Conservation (phyloP, 2,888 invertebrate genomes). For the Dryadula phaetusa region DNA sequence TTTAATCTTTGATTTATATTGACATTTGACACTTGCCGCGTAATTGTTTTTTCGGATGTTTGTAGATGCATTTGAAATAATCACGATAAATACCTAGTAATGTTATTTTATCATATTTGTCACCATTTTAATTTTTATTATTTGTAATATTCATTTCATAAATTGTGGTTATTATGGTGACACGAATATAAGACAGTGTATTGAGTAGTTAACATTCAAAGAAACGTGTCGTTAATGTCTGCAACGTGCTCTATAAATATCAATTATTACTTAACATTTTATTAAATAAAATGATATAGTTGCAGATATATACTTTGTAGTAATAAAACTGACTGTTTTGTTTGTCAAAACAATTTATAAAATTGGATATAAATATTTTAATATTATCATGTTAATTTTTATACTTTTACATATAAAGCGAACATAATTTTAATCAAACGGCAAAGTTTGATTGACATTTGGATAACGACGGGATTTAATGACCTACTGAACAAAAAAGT, state of each 20-base stretch:
- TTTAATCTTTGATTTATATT: background rate
- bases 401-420: conserved; percentile 1
- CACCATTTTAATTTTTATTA: background rate
- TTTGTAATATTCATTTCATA: background rate
- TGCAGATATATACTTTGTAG: background rate
- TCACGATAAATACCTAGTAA: background rate
- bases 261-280: conserved; percentile 6
- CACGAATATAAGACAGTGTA: background rate
- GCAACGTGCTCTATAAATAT: conserved; percentile 8
- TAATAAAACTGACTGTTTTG: conserved; percentile 2
- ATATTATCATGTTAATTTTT: background rate
- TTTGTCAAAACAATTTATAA: background rate
- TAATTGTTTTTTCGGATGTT: background rate
- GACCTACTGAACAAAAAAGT: no score
- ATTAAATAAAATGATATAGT: conserved; percentile 18
- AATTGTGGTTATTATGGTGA: background rate
- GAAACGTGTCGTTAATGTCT: background rate
- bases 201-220: background rate
- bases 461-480: background rate
- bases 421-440: background rate
- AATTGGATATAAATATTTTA: background rate
- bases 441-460: background rate
- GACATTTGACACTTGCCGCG: background rate
- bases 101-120: background rate
- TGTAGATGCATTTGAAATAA: background rate